phyloP scores from a whole-genome alignment of 1,140 invertebrate genomes.

The Zaprionus capensis region DNA sequence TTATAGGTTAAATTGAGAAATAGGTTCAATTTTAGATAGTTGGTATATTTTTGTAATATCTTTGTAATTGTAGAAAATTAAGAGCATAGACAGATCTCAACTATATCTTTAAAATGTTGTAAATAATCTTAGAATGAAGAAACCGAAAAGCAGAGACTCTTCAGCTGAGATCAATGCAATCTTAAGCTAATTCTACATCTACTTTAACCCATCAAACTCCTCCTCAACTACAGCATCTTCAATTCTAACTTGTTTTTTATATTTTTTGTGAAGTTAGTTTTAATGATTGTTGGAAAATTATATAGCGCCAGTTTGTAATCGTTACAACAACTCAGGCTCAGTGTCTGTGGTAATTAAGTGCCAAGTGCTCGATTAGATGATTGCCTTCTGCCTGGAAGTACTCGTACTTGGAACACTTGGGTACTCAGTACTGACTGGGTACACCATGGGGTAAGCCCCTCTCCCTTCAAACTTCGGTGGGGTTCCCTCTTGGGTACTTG shows the following conservation, averaged over 20 bases:
- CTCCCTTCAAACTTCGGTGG: background rate
- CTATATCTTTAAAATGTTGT: background rate
- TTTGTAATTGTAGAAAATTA: background rate
- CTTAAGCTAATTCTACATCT: background rate
- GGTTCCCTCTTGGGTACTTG: background rate
- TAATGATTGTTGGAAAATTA: slow-evolving; percentile 54
- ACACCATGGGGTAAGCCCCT: background rate
- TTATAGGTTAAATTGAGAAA: too few relatives aligned
- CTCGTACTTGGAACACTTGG: slow-evolving; percentile 3
- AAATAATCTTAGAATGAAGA: background rate
- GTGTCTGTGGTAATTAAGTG: slow-evolving; percentile 64
- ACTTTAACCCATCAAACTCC: background rate
- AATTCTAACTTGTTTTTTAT: slow-evolving; percentile 17
- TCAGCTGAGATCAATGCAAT: background rate
- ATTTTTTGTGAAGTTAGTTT: slow-evolving; percentile 32
- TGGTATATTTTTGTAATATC: background rate
- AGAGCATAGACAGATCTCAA: background rate
- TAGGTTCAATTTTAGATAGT: too few relatives aligned
- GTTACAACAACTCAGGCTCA: slow-evolving; percentile 36
- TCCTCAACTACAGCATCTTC: background rate
- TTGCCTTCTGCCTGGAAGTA: slow-evolving; percentile 50
- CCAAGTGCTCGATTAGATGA: slow-evolving; percentile 71
- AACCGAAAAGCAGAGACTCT: background rate
- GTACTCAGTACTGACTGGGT: background rate
- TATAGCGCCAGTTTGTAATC: slow-evolving; percentile 50